A percentile compares a stretch with the other conserved stretches of the same genome.
Conservation (phyloP, 2,888 invertebrate species). For the Zaprionus obscuricornis region DNA sequence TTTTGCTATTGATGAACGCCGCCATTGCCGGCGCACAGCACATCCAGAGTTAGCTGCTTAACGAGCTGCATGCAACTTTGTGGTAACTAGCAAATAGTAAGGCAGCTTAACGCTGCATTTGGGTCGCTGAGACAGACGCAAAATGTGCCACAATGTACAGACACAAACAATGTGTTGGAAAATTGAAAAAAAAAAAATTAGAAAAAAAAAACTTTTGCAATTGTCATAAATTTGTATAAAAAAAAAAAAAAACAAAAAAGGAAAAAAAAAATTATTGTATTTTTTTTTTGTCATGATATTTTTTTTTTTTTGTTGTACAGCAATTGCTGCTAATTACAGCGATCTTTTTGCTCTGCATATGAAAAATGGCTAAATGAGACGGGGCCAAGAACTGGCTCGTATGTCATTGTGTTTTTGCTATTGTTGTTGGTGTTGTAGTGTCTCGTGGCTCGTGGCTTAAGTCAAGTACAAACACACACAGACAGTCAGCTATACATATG, state of each 20-base stretch:
- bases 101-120: constrained; percentile 48
- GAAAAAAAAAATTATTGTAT: neutral
- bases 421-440: no score
- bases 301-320: constrained; percentile 15
- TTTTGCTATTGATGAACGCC: constrained; percentile 44
- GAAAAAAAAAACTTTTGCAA: constrained; percentile 23
- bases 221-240: constrained; percentile 42
- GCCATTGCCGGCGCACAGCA: constrained; percentile 8
- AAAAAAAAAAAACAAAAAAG: neutral
- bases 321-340: constrained; percentile 51
- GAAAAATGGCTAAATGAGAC: constrained; percentile 36
- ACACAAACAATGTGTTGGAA: constrained; percentile 13
- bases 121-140: constrained; percentile 34
- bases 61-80: constrained; percentile 47
- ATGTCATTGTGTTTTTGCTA: no score
- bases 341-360: constrained; percentile 41
- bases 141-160: constrained; percentile 31
- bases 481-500: neutral
- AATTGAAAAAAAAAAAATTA: constrained; percentile 1
- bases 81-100: no score
- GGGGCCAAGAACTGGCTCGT: constrained; percentile 33
- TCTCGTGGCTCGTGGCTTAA: constrained; percentile 32
- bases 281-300: neutral
- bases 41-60: constrained; percentile 43
- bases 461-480: constrained; percentile 31